phyloP scores from a whole-genome alignment of 1,140 invertebrate genomes.

The Aphelinus certus region DNA sequence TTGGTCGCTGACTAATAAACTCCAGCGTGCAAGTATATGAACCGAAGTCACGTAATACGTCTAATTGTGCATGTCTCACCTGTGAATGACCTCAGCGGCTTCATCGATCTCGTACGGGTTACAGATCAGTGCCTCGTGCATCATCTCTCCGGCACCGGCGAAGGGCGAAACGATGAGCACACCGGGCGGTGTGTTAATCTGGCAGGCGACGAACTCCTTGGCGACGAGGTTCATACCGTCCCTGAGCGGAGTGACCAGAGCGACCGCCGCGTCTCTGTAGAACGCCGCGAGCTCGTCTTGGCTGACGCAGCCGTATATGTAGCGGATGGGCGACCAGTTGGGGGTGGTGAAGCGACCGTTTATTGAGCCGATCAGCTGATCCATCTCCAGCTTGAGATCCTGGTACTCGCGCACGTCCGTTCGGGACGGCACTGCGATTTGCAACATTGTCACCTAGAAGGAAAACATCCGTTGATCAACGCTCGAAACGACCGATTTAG shows the following conservation, averaged over 20 bases:
- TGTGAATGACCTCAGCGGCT: slow-evolving; percentile 86
- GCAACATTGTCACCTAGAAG: slow-evolving; percentile 73
- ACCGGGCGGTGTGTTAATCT: slow-evolving; percentile 86
- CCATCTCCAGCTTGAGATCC: slow-evolving; percentile 90
- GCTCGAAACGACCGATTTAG: background rate
- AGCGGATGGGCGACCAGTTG: slow-evolving; percentile 91
- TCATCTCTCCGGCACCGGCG: slow-evolving; percentile 89
- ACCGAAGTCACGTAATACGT: too few relatives aligned
- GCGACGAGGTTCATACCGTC: slow-evolving; percentile 95
- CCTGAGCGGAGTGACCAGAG: slow-evolving; percentile 84
- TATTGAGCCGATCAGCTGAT: slow-evolving; percentile 87
- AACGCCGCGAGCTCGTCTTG: slow-evolving; percentile 87
- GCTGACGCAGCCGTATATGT: slow-evolving; percentile 88
- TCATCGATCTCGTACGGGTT: slow-evolving; percentile 91
- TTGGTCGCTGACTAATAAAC: too few relatives aligned
- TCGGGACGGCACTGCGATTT: slow-evolving; percentile 88
- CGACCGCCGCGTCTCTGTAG: slow-evolving; percentile 86
- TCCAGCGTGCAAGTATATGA: too few relatives aligned
- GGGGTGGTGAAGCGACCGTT: slow-evolving; percentile 88
- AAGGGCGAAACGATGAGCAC: slow-evolving; percentile 91
- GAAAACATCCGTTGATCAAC: too few relatives aligned
- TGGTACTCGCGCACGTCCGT: slow-evolving; percentile 92
- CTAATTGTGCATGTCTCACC: slow-evolving; percentile 56
- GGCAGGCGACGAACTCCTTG: slow-evolving; percentile 93
- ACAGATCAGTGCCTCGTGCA: slow-evolving; percentile 89